phyloP scores from a whole-genome alignment of 2,797 vertebrate species.

The Coilia nasus region DNA sequence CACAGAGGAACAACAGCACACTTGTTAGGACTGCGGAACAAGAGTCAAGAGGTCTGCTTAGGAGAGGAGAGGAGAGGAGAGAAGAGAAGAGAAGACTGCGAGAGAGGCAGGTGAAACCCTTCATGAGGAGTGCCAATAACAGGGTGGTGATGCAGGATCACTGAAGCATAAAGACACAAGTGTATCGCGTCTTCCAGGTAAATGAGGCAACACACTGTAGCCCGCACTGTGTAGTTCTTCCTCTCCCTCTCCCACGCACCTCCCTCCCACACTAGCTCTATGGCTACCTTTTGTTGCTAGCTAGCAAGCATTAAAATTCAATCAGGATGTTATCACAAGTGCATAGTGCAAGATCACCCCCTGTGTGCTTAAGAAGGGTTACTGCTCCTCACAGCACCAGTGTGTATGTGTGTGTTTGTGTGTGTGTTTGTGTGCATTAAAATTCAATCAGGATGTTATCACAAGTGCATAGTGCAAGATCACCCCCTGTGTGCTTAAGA shows the following conservation, averaged over 20 bases:
- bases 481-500: not conserved
- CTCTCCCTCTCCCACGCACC: not conserved
- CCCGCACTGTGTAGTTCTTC: not conserved
- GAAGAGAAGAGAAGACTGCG: constrained; percentile 6
- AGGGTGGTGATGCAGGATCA: not conserved
- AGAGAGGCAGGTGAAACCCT: constrained; percentile 29
- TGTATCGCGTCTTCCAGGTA: not conserved
- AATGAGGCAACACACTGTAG: not conserved
- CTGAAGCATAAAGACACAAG: not conserved
- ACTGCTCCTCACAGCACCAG: not conserved
- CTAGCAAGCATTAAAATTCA: not conserved
- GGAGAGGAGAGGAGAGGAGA: too few species aligned
- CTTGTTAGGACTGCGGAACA: constrained; percentile 67
- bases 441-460: not conserved
- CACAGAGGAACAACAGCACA: constrained; percentile 58
- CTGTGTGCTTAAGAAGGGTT: not conserved
- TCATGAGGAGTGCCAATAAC: not conserved
- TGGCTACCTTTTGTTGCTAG: not conserved
- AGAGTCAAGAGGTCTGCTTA: constrained; percentile 47
- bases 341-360: not conserved
- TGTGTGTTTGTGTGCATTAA: not conserved
- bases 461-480: not conserved
- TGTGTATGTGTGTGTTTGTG: too few species aligned
- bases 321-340: not conserved
- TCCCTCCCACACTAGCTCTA: too few species aligned